Evolutionary conservation across 1,140 invertebrate species (phyloP), one percentile per base, ranked within the genome.

Genomic region (Zeugodacus cucurbitae): DNA sequence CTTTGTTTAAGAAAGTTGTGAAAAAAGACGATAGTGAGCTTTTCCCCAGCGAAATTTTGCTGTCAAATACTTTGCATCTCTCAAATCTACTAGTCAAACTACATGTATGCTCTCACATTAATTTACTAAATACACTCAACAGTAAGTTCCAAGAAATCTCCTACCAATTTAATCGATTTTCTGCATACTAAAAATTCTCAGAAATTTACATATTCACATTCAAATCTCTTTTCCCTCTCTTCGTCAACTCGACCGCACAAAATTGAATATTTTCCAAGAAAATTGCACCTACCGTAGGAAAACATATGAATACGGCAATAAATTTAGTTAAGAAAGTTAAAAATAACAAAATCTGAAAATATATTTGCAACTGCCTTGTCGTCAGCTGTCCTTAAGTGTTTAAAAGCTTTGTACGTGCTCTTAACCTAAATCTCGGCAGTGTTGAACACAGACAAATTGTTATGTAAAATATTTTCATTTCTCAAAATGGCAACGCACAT

Each of bases 391-490:
- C 10, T 34, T 67, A 67, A 67, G 32, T 34, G 64, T 67, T 67
- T 67, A 67, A 67, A 67, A 67, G 64, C 64, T 67, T 34, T 34
- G 64, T 67, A 32, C 64, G 64, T 67, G 64, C 29, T 67, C 29
- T 34, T 67, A 67, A 67, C 29, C 64, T 67, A 67, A 67, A 32
- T 67, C 64, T 20, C n/a, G 32, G 58, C 58, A 7, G 26, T 67
- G 64, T 32, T 34, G 64, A 67, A 67, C 64, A 34, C 64, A 32
- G 64, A 32, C 64, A 67, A 67, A 67, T 67, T 67, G 64, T 67
- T 32, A 67, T 14, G 64, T 67, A 67, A 67, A 67, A 67, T 67
- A 67, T 67, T 67, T 67, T 29, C 64, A 67, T 34, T 67, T 67
- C 32, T 67, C 64, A 29, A 67, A 17, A 4, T 8, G 7, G 7